A percentile compares a stretch with the other conserved stretches of the same genome.
Conservation (phyloP, 2,113 vertebrate genomes). For the Xiphophorus couchianus region DNA sequence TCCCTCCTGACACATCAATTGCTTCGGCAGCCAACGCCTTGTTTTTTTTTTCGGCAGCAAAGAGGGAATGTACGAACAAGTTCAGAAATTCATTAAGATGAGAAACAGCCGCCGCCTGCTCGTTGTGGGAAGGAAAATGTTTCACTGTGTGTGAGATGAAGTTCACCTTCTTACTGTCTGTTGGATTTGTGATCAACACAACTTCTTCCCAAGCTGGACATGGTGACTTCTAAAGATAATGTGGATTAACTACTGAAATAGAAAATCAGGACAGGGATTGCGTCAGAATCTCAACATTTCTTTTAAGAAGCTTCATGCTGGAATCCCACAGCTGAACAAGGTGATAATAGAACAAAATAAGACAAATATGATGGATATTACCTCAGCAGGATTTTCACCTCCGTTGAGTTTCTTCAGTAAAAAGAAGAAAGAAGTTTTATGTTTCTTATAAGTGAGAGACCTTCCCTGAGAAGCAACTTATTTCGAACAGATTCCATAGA, state of each 20-base stretch:
- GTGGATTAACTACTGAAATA: not conserved
- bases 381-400: not conserved
- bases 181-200: not conserved
- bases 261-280: not conserved
- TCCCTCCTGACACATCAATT: conserved; percentile 78
- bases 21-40: conserved; percentile 72
- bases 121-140: conserved; percentile 40
- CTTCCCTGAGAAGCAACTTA: not conserved
- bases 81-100: conserved; percentile 75
- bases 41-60: conserved; percentile 56
- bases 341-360: not conserved
- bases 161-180: not conserved
- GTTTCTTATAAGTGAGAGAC: not conserved
- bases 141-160: conserved; percentile 17
- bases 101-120: conserved; percentile 61
- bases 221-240: not conserved
- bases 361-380: not conserved
- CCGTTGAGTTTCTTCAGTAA: not conserved
- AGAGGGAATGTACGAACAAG: conserved; percentile 58
- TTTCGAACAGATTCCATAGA: not conserved
- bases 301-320: not conserved
- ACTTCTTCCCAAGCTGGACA: not conserved
- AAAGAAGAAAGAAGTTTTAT: not conserved
- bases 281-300: not conserved
- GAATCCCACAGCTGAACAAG: not conserved